Conservation (phyloP, 2,113 vertebrate species). For the Vanacampus margaritifer region DNA sequence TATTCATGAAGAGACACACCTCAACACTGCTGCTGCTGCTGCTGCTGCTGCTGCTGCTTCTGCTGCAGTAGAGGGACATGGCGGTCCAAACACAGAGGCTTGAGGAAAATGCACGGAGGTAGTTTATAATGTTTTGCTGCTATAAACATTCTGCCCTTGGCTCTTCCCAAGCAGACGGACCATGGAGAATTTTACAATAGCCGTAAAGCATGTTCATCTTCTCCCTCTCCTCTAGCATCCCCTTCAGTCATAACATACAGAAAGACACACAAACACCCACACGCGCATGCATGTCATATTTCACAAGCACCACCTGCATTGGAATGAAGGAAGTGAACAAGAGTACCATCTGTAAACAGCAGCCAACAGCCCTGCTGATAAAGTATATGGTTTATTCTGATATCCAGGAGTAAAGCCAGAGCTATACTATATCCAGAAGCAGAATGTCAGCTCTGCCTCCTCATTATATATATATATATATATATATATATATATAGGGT, state of each 20-base stretch:
- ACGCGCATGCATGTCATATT: slow-evolving; percentile 49
- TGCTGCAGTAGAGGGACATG: slow-evolving; percentile 48
- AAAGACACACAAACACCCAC: slow-evolving; percentile 41
- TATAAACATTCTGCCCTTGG: slow-evolving; percentile 79
- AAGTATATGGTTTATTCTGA: too few species aligned
- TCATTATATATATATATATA: too few species aligned
- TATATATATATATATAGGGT: too few species aligned
- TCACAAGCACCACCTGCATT: slow-evolving; percentile 54
- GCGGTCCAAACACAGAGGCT: slow-evolving; percentile 67
- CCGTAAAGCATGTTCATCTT: slow-evolving; percentile 76
- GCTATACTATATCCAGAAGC: not conserved
- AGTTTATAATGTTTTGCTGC: slow-evolving; percentile 75
- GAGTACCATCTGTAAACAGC: slow-evolving; percentile 44
- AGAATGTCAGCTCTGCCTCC: too few species aligned
- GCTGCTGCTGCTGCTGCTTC: slow-evolving; percentile 35
- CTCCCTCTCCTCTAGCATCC: slow-evolving; percentile 48
- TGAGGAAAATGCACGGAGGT: slow-evolving; percentile 68
- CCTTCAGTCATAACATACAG: slow-evolving; percentile 50
- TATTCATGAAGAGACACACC: slow-evolving; percentile 64
- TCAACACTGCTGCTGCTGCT: slow-evolving; percentile 27
- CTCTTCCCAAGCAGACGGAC: slow-evolving; percentile 74
- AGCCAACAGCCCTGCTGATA: not conserved
- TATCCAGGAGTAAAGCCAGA: not conserved
- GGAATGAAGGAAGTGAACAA: slow-evolving; percentile 45
- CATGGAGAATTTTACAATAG: slow-evolving; percentile 73